Percentiles rank a stretch among this genome's conserved stretches.
phyloP scores from a whole-genome alignment of 1,140 invertebrate genomes.

The Drosophila watanabei region DNA sequence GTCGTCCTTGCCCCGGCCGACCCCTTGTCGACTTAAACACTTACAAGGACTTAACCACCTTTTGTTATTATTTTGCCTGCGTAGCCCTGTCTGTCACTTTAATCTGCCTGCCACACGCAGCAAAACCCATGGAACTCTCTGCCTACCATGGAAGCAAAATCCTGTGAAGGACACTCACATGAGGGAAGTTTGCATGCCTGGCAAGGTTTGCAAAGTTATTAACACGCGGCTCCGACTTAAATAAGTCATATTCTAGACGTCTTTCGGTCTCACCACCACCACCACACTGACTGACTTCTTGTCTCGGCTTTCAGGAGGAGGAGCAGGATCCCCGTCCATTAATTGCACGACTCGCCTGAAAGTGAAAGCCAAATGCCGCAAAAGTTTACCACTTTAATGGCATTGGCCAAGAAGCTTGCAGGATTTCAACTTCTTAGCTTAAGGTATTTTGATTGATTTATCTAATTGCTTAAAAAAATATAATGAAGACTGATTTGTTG shows the following conservation, averaged over 20 bases:
- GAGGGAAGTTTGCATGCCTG: constrained; percentile 57
- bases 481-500: background rate
- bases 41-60: constrained; percentile 81
- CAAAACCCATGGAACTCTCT: background rate
- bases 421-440: constrained; percentile 1
- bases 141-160: constrained; percentile 31
- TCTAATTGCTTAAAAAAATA: background rate
- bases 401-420: background rate
- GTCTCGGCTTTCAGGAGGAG: background rate
- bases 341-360: constrained; percentile 44
- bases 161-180: constrained; percentile 64
- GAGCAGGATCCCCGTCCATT: constrained; percentile 25
- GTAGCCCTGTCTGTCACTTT: constrained; percentile 81
- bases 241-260: constrained; percentile 69
- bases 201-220: constrained; percentile 71
- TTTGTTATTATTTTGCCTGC: constrained; percentile 74
- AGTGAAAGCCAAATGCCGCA: constrained; percentile 33
- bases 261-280: constrained; percentile 20
- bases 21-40: constrained; percentile 79
- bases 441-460: background rate
- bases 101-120: constrained; percentile 72
- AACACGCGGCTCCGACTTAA: constrained; percentile 70
- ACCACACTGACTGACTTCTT: constrained; percentile 46
- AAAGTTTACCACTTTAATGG: constrained; percentile 20
- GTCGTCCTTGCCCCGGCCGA: constrained; percentile 26